Base-by-base conservation (phyloP, 1,140 invertebrate genomes). In the Venturia canescens region DNA sequence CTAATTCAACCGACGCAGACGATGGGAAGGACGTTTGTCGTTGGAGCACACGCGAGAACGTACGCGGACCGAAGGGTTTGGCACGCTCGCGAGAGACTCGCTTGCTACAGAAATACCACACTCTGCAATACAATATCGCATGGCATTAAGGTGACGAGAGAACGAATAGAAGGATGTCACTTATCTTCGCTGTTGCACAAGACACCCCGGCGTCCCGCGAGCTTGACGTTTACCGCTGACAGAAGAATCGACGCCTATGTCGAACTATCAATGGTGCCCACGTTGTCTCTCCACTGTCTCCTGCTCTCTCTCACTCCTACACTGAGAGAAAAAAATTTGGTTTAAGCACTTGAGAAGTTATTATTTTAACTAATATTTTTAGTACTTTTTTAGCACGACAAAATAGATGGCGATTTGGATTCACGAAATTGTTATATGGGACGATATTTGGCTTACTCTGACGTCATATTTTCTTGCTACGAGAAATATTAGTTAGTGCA, bases 191-290 rank as follows among this genome's bases (percentile, higher is more conserved):
- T 26, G 26, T 77, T 77, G 75, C 57, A 63, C 75, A 63, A 77
- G 57, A n/a, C n/a, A n/a, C 34, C n/a, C 23, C 16, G n/a, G 38
- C 15, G 53, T 34, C 7, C n/a, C n/a, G n/a, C 23, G 27, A 69
- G 57, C 57, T 77, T 66, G 75, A 77, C 57, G 75, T 34, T 63
- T 31, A 1, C 29, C 75, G 75, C 18, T 77, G 75, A 77, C 75
- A 77, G 53, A 77, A 77, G 75, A 77, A 77, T 77, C 75, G 75
- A 77, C 75, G 75, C 75, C 75, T 69, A 31, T 60, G 57, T 77
- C 60, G 75, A 77, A 77, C 29, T 66, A 77, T 77, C 57, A 77
- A 77, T 77, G 75, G 38, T 77, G 75, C 75, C 75, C 75, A 77
- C 75, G 75, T 38, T 60, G 50, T 74, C 69, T 48, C 66, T 69